These are phyloP conservation scores for Macrosteles quadrilineatus DNA, from an alignment of 1,140 invertebrate genomes.

Conservation along the genomic window DNA sequence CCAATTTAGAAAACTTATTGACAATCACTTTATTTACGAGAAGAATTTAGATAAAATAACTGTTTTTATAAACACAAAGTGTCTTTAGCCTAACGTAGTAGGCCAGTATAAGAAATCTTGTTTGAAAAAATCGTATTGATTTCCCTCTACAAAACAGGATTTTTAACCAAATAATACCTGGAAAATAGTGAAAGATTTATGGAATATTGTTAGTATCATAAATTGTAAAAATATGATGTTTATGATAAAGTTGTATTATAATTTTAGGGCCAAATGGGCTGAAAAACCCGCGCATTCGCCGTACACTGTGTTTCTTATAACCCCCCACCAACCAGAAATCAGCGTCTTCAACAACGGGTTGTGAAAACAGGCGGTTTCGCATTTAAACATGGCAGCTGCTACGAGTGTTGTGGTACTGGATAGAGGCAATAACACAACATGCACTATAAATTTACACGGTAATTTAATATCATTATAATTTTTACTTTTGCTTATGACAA, in stretches of 20 bases:
- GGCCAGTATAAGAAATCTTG: background rate
- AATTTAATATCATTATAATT: no score
- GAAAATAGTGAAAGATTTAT: no score
- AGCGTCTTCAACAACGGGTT: background rate
- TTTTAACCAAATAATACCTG: no score
- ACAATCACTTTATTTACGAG: no score
- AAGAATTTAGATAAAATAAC: no score
- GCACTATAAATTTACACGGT: slow-evolving; percentile 93
- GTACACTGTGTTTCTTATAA: slow-evolving; percentile 2
- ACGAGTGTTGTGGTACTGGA: slow-evolving; percentile 91
- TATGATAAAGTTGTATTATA: no score
- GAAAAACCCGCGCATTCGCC: background rate
- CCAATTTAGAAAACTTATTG: no score
- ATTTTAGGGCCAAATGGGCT: background rate
- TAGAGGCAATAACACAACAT: slow-evolving; percentile 92
- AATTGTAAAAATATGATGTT: no score
- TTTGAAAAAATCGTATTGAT: background rate
- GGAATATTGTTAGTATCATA: no score
- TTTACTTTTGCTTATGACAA: no score
- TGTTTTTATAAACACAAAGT: background rate
- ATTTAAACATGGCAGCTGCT: slow-evolving; percentile 75
- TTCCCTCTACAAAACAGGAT: no score
- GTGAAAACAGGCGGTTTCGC: slow-evolving; percentile 34
- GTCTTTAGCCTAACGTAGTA: background rate
- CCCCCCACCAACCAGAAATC: slow-evolving; percentile 6